phyloP scores from a whole-genome alignment of 2,797 vertebrate species.

The Lacerta agilis region DNA sequence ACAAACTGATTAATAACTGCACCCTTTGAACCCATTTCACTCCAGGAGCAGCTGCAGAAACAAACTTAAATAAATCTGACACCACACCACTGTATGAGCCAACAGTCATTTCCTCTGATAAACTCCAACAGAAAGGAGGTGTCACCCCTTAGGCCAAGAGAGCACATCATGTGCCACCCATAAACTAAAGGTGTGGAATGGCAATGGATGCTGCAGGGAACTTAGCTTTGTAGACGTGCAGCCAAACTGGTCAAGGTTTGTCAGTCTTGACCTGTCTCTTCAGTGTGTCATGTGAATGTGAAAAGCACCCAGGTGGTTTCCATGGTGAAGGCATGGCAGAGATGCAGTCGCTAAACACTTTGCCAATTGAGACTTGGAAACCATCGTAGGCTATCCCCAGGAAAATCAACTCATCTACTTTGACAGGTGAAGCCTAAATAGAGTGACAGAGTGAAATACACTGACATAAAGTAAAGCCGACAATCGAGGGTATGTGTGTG shows the following conservation, averaged over 20 bases:
- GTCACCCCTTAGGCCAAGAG: background rate
- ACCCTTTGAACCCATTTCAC: background rate
- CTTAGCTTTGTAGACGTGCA: constrained; percentile 9
- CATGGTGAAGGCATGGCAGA: constrained; percentile 42
- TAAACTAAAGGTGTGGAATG: background rate
- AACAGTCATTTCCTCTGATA: accelerated
- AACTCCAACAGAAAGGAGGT: background rate
- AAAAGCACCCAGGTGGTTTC: constrained; percentile 57
- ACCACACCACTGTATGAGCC: background rate
- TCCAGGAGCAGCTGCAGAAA: background rate
- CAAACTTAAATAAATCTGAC: background rate
- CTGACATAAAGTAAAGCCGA: constrained; percentile 61
- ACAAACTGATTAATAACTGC: background rate
- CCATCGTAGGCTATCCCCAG: constrained; percentile 59
- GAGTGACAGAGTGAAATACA: constrained; percentile 49
- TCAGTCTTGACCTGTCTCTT: constrained; percentile 40
- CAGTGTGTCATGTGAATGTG: background rate
- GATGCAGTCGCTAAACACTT: constrained; percentile 46
- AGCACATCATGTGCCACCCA: background rate
- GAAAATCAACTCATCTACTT: constrained; percentile 65
- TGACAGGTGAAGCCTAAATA: constrained; percentile 65
- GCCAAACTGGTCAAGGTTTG: constrained; percentile 19
- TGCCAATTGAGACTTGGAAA: constrained; percentile 46
- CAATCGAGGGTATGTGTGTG: constrained; percentile 24
- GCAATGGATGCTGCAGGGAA: background rate